Conservation (phyloP, 2,113 vertebrate species). For the Neodontobutis hainanensis region DNA sequence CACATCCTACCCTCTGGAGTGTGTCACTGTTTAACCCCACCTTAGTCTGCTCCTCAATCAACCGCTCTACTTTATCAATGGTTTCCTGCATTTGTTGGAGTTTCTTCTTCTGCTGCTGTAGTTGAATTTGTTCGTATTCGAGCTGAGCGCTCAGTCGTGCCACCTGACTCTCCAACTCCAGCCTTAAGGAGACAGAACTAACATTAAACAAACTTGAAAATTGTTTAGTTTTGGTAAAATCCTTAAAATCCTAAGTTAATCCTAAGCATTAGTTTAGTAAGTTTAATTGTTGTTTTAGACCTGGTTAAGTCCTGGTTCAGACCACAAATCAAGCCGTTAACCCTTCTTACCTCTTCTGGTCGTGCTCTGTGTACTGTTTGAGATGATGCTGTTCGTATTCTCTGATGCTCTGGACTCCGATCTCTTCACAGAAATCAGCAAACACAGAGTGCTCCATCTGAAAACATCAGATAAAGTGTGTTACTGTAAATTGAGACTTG, state of each 20-base stretch:
- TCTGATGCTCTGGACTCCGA: constrained; percentile 89
- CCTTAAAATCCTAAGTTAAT: too few relatives aligned
- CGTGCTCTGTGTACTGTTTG: constrained; percentile 85
- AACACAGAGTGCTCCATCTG: constrained; percentile 92
- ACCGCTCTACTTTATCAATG: constrained; percentile 75
- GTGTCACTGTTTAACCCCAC: constrained; percentile 63
- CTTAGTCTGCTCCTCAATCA: constrained; percentile 74
- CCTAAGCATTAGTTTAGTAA: too few relatives aligned
- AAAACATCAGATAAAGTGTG: background rate
- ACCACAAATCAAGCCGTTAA: too few relatives aligned
- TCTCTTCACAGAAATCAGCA: constrained; percentile 88
- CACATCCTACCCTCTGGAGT: background rate
- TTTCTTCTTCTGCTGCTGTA: constrained; percentile 78
- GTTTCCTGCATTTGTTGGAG: constrained; percentile 69
- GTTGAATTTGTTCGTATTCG: constrained; percentile 83
- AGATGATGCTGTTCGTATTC: constrained; percentile 87
- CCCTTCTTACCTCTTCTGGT: constrained; percentile 83
- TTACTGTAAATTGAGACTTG: too few relatives aligned
- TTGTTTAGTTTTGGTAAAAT: too few relatives aligned
- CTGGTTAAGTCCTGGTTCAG: too few relatives aligned
- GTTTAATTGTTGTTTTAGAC: too few relatives aligned
- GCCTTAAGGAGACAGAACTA: constrained; percentile 66
- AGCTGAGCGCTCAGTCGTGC: constrained; percentile 82
- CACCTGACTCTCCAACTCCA: constrained; percentile 90
- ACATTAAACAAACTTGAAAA: too few relatives aligned